Evolutionary conservation across 2,797 vertebrate genomes (phyloP), one percentile per base, ranked within the genome.

Genomic region (Octomys mimax): DNA sequence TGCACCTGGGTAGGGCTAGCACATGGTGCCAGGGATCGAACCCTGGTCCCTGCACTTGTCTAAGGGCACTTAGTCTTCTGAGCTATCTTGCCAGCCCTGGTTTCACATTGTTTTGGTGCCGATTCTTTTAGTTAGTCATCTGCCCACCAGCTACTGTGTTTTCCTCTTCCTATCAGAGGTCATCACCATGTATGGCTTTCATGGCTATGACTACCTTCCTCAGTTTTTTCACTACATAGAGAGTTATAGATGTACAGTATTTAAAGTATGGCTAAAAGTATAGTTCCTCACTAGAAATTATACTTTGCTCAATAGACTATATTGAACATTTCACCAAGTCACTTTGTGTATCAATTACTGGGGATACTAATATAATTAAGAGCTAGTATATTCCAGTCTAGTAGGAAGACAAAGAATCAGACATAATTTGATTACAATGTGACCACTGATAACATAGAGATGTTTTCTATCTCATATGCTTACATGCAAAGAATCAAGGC

Each of bases 281-380:
- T 70, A 86, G 89, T 86, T 42, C 54, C 26, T 95, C 59, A 49
- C 13, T 9, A 80, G 39, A 42, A 33, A 80, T 91, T 95, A 59
- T 75, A 0, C 70, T 77, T 85, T 52, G 19, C 77, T 90, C 46
- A 77, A 54, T 87, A 66, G 9, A 59, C 28, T 26, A 0, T 52
- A 49, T 22, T 16, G 24, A 62, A 8, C 3, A 33, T 46, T 87
- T 91, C 85, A 89, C 61, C 22, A 57, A 84, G 9, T 36, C 5
- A 42, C 0, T 0, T 5, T 42, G 59, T 85, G 36, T 12, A 19
- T 90, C 71, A 71, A 39, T 81, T 16, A 16, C 16, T 80, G 8
- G 39, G 36, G 28, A 77, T 82, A 46, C 1, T 19, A 68, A 89
- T 18, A 36, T 81, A 62, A 81, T 28, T 85, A 90, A 90, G 64